Percentiles rank a stretch among this genome's conserved stretches.
Conservation (phyloP, 2,797 vertebrate species). For the Vespertilio murinus region DNA sequence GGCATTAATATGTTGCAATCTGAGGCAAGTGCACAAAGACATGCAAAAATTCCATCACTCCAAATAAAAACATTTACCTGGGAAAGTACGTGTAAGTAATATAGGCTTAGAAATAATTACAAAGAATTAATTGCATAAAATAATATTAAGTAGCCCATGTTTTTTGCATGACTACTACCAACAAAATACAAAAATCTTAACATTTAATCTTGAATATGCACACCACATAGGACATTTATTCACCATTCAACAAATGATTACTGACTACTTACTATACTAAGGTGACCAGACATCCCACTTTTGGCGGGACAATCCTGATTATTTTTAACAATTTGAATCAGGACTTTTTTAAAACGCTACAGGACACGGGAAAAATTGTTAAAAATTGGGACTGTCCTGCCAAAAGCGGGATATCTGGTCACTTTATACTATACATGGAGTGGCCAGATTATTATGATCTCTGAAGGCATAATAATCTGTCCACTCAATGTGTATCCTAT, state of each 20-base stretch:
- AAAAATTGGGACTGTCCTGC: too few relatives aligned
- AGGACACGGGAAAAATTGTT: too few relatives aligned
- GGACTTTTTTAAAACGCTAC: too few relatives aligned
- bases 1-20: background rate
- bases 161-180: slow-evolving; percentile 9
- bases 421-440: background rate
- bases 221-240: background rate
- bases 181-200: slow-evolving; percentile 25
- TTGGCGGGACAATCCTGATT: too few relatives aligned
- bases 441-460: too few relatives aligned
- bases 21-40: background rate
- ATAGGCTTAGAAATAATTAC: background rate
- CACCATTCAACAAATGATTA: slow-evolving; percentile 22
- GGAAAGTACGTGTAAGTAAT: slow-evolving; percentile 7
- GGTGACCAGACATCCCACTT: too few relatives aligned
- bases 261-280: background rate
- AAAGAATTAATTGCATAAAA: slow-evolving; percentile 31
- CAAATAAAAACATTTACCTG: slow-evolving; percentile 22
- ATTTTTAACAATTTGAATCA: too few relatives aligned
- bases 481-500: too few relatives aligned
- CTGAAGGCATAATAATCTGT: too few relatives aligned
- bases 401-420: too few relatives aligned
- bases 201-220: slow-evolving; percentile 31
- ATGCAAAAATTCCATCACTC: slow-evolving; percentile 6
- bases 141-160: background rate